phyloP scores from a whole-genome alignment of 1,140 invertebrate genomes.

The Heliconius congener region DNA sequence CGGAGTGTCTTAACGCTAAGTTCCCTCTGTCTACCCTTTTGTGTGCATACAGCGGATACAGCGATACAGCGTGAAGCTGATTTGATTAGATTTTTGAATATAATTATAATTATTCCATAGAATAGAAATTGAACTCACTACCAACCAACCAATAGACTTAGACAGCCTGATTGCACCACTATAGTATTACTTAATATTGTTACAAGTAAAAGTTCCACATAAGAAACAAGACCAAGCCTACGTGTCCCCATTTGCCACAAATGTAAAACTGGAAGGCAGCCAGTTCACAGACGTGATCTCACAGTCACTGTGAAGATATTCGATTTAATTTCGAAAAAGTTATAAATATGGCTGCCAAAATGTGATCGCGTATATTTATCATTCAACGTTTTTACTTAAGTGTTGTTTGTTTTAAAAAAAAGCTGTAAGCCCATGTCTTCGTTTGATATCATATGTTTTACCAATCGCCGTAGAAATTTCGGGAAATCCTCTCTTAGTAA shows the following conservation, averaged over 20 bases:
- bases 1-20: too few species aligned
- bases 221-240: neutral
- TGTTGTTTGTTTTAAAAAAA: too few species aligned
- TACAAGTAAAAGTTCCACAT: neutral
- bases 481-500: too few species aligned
- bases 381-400: neutral
- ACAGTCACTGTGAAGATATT: constrained; percentile 32
- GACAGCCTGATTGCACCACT: neutral
- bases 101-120: neutral
- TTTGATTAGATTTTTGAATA: too few species aligned
- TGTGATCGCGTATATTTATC: neutral
- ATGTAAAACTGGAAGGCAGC: constrained; percentile 52
- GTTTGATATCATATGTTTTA: too few species aligned
- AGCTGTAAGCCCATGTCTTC: too few species aligned
- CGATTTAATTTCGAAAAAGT: constrained; percentile 11
- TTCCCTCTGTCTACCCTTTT: too few species aligned
- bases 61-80: too few species aligned
- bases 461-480: too few species aligned
- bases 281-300: constrained; percentile 45
- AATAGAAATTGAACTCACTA: too few species aligned
- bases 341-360: constrained; percentile 16
- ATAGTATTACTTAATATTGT: neutral
- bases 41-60: too few species aligned
- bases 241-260: constrained; percentile 40
- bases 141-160: neutral